phyloP scores from a whole-genome alignment of 2,113 vertebrate species.

The Thalassarche chlororhynchos region DNA sequence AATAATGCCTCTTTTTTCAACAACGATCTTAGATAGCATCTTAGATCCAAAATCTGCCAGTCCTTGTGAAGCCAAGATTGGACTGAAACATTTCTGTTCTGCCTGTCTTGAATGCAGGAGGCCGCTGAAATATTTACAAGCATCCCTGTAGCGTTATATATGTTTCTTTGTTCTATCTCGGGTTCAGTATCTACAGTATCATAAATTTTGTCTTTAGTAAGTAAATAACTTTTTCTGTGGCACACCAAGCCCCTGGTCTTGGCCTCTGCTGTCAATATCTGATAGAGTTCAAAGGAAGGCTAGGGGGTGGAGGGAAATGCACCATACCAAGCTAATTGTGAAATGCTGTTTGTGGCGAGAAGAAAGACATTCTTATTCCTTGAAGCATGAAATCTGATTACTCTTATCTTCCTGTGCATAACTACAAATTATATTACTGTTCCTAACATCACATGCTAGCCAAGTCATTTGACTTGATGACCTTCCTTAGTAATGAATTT shows the following conservation, averaged over 20 bases:
- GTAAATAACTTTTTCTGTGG: background rate
- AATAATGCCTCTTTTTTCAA: background rate
- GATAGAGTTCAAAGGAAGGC: background rate
- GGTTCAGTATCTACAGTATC: background rate
- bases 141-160: background rate
- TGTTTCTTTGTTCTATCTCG: background rate
- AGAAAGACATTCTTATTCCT: background rate
- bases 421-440: background rate
- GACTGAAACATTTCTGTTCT: background rate
- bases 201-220: background rate
- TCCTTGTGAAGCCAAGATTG: background rate
- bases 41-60: background rate
- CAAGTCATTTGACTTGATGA: background rate
- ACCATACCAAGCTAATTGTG: background rate
- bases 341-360: background rate
- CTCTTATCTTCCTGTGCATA: background rate
- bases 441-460: background rate
- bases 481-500: background rate
- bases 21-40: background rate
- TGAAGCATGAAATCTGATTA: conserved; percentile 1
- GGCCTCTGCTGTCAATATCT: background rate
- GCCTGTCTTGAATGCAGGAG: background rate
- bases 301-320: background rate
- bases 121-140: background rate
- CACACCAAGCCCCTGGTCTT: background rate